Base-by-base conservation (phyloP, 2,113 vertebrate genomes). In the Romanogobio albipinnatus region DNA sequence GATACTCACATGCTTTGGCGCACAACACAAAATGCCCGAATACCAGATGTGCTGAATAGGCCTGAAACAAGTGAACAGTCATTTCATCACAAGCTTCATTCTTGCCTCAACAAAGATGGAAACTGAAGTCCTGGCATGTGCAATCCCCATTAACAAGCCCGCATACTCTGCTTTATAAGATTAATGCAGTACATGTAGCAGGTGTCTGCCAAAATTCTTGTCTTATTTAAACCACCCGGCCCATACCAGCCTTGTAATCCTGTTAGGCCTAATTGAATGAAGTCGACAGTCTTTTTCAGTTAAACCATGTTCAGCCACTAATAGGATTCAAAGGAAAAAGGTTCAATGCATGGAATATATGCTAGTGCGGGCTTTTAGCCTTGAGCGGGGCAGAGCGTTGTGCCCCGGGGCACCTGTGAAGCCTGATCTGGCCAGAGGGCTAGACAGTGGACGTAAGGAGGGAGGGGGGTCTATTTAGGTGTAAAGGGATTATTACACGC, bases 261-360 rank as follows among this genome's bases (percentile, higher is more conserved):
- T 96, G 95, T 98, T 97, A 97, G 92, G 92, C 90, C 92, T 96
- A 98, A 98, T 96, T 96, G 96, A 97, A 95, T 95, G 94, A 95
- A 95, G 93, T 95, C 91, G 94, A 92, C 91, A 95, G 94, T 94
- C 94, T 96, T 96, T 96, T 95, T 95, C 94, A 95, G 94, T 96
- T 95, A 96, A 95, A 95, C 94, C 94, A 96, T 96, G 95, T 96
- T 96, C 93, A 95, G 92, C 91, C 94, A 95, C 94, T 96, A 97
- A 96, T 95, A 96, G 92, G 93, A 96, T 95, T 96, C 93, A 95
- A 95, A 94, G 93, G 90, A 83, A 76, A 91, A 94, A 94, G 85
- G 90, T 92, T 92, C 90, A 93, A 92, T 89, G 86, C 88, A 93
- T 90, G 87, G 93, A 91, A 87, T 91, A 92, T 92, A 93, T 89